These are phyloP conservation scores for Peromyscus polionotus DNA, from an alignment of 2,113 vertebrate genomes.

Conservation along the genomic window DNA sequence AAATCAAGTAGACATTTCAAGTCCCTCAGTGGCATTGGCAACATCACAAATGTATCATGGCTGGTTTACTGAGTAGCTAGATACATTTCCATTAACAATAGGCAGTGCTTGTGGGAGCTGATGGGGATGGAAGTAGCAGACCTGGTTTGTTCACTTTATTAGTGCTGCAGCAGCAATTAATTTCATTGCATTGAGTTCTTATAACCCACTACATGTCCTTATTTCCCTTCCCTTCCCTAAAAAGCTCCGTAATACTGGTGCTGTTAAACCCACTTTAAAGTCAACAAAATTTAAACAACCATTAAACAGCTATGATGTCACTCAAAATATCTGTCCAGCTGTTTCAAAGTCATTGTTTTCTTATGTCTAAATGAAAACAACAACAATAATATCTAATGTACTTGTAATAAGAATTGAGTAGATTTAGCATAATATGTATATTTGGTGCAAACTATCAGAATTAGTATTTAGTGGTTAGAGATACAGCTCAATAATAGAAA, in stretches of 20 bases:
- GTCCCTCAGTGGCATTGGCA: background rate
- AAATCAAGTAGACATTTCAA: background rate
- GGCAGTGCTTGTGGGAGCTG: background rate
- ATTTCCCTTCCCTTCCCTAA: background rate
- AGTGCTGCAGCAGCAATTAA: background rate
- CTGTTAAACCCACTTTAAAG: background rate
- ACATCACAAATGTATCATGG: background rate
- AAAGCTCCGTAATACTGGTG: background rate
- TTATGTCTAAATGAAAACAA: conserved; percentile 18
- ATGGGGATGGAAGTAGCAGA: background rate
- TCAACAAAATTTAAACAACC: background rate
- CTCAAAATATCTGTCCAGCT: conserved; percentile 11
- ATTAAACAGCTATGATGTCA: background rate
- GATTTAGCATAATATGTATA: background rate
- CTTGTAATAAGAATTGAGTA: background rate
- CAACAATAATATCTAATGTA: background rate
- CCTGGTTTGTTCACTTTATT: background rate
- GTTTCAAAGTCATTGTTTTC: background rate
- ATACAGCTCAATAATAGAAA: background rate
- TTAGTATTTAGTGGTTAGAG: background rate
- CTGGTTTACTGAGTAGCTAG: background rate
- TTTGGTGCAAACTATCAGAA: background rate
- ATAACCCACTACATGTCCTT: background rate
- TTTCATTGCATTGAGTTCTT: background rate
- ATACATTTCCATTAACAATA: background rate